A percentile compares a stretch with the other conserved stretches of the same genome.
Conservation (phyloP, 92 coral and sea anemone genomes). For the Plumapathes pennacea region DNA sequence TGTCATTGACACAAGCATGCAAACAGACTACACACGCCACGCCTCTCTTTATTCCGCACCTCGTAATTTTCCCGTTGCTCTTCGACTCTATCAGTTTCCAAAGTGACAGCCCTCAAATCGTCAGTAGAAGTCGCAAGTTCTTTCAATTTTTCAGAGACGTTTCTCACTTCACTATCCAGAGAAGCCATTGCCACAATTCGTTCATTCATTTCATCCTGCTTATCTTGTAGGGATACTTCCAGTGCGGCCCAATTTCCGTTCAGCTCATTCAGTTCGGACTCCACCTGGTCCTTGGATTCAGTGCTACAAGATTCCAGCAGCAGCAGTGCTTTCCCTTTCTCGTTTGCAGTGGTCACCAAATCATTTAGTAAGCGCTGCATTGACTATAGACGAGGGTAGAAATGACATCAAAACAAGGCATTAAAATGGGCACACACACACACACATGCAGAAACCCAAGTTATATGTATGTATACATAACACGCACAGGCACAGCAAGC, state of each 20-base stretch:
- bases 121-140: constrained; percentile 80
- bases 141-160: constrained; percentile 58
- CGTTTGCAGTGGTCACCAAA: constrained; percentile 42
- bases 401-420: too few relatives aligned
- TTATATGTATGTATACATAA: too few relatives aligned
- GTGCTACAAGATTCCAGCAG: constrained; percentile 61
- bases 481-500: too few relatives aligned
- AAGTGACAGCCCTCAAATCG: constrained; percentile 62
- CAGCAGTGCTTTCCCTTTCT: constrained; percentile 57
- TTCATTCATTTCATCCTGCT: constrained; percentile 20
- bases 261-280: constrained; percentile 38
- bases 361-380: too few relatives aligned
- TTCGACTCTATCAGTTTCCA: constrained; percentile 48
- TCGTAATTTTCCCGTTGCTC: constrained; percentile 77
- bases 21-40: too few relatives aligned
- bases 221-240: constrained; percentile 37
- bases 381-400: too few relatives aligned
- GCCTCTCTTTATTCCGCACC: too few relatives aligned
- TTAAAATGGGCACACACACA: too few relatives aligned
- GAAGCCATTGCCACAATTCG: constrained; percentile 46
- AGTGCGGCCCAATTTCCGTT: constrained; percentile 59
- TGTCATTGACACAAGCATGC: too few relatives aligned
- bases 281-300: constrained; percentile 35
- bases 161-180: constrained; percentile 54
- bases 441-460: too few relatives aligned